Conservation (phyloP, 2,888 invertebrate species). For the Digitonthophagus gazella region DNA sequence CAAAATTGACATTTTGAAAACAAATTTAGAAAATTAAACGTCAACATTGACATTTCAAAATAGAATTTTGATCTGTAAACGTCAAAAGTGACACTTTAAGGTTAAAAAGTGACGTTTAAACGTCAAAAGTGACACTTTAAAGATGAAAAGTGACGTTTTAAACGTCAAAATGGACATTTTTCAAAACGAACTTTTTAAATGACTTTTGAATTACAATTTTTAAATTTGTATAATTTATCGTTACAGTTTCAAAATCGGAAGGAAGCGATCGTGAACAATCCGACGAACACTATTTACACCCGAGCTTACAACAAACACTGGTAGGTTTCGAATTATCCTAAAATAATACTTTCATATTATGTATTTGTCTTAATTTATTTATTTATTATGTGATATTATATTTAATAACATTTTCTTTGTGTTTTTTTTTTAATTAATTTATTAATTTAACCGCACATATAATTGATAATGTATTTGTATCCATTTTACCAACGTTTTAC, state of each 20-base stretch:
- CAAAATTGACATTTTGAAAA: too few relatives aligned
- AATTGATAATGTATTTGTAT: neutral
- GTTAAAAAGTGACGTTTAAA: too few relatives aligned
- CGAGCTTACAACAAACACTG: conserved; percentile 67
- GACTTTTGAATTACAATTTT: too few relatives aligned
- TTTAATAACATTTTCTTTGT: too few relatives aligned
- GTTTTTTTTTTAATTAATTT: neutral
- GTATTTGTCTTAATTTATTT: neutral
- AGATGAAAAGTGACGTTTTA: too few relatives aligned
- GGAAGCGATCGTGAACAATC: conserved; percentile 54
- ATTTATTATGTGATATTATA: neutral
- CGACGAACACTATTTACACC: conserved; percentile 76
- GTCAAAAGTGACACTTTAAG: too few relatives aligned
- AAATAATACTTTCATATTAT: conserved; percentile 50
- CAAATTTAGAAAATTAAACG: too few relatives aligned
- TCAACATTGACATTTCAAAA: too few relatives aligned
- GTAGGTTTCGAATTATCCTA: conserved; percentile 54
- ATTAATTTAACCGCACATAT: neutral
- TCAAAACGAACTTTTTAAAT: too few relatives aligned
- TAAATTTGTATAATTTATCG: neutral
- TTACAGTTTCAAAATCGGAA: conserved; percentile 32
- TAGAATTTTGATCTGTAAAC: too few relatives aligned
- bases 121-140: too few relatives aligned
- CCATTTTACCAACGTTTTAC: neutral
- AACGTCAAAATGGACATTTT: too few relatives aligned